A percentile compares a stretch with the other conserved stretches of the same genome.
Conservation (phyloP, 2,113 vertebrate species). For the Neopipo cinnamomea region DNA sequence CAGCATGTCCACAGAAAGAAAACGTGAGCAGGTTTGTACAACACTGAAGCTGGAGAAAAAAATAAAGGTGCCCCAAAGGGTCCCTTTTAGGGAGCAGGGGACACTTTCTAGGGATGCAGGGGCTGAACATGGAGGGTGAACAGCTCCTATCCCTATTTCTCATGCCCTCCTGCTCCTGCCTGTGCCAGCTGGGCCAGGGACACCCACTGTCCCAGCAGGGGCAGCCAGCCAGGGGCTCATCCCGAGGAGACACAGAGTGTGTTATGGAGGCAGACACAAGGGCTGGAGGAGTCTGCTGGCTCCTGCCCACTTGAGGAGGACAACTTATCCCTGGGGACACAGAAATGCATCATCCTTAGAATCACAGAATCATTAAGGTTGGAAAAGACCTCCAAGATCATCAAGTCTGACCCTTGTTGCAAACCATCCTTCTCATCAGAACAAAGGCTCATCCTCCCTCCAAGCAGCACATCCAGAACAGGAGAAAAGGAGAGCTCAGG, state of each 20-base stretch:
- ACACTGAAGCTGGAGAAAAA: not conserved
- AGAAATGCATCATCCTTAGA: not conserved
- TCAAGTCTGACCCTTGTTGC: not conserved
- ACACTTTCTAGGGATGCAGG: not conserved
- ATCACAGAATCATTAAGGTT: not conserved
- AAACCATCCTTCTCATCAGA: not conserved
- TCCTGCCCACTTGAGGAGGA: not conserved
- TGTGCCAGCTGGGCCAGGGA: not conserved
- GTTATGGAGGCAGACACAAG: not conserved
- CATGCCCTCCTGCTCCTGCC: not conserved
- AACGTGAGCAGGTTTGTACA: not conserved
- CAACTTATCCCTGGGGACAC: not conserved
- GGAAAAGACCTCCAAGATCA: not conserved
- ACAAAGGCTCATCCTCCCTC: not conserved
- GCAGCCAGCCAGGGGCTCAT: not conserved
- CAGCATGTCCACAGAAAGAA: fast-evolving
- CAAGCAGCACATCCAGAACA: not conserved
- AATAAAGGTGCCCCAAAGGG: not conserved
- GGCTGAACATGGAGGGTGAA: not conserved
- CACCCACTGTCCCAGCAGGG: not conserved
- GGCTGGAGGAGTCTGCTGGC: not conserved
- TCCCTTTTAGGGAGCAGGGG: not conserved
- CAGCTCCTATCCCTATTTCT: not conserved
- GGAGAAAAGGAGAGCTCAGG: not conserved
- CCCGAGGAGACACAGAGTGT: not conserved